Conservation (phyloP, 2,888 invertebrate genomes). For the Mythimna impura region DNA sequence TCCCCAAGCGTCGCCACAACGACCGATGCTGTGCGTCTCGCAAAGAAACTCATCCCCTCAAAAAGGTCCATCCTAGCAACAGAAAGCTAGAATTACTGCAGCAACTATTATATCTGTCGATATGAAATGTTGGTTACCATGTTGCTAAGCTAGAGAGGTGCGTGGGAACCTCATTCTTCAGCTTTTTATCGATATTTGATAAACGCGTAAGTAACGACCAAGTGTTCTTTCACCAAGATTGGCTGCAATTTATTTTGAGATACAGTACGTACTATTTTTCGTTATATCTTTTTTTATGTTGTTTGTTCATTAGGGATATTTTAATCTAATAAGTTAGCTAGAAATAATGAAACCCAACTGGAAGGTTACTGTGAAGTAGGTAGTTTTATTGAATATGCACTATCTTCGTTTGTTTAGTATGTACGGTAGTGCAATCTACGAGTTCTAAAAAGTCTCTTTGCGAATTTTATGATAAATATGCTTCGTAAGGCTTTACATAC, state of each 20-base stretch:
- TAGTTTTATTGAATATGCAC: too few relatives aligned
- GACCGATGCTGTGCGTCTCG: too few relatives aligned
- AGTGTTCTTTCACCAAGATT: slow-evolving; percentile 26
- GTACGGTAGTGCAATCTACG: too few relatives aligned
- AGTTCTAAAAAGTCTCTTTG: too few relatives aligned
- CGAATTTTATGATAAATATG: too few relatives aligned
- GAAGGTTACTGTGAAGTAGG: background rate
- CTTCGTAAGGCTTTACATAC: too few relatives aligned
- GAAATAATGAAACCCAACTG: background rate
- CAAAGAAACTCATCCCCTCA: too few relatives aligned
- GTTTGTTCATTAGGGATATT: too few relatives aligned
- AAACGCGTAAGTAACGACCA: slow-evolving; percentile 14
- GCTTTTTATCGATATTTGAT: slow-evolving; percentile 21
- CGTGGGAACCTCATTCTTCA: slow-evolving; percentile 47
- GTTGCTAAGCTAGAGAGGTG: slow-evolving; percentile 15
- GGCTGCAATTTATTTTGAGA: slow-evolving; percentile 22
- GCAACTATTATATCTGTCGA: slow-evolving; percentile 1
- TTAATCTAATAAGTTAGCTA: background rate
- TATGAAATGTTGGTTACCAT: slow-evolving; percentile 35
- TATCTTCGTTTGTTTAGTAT: too few relatives aligned
- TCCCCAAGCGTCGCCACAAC: too few relatives aligned
- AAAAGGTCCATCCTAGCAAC: background rate
- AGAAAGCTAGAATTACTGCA: background rate
- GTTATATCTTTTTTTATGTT: background rate
- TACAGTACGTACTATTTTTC: background rate